These are phyloP conservation scores for Copsychus sechellarum DNA, from an alignment of 2,113 vertebrate genomes.

Conservation along the genomic window DNA sequence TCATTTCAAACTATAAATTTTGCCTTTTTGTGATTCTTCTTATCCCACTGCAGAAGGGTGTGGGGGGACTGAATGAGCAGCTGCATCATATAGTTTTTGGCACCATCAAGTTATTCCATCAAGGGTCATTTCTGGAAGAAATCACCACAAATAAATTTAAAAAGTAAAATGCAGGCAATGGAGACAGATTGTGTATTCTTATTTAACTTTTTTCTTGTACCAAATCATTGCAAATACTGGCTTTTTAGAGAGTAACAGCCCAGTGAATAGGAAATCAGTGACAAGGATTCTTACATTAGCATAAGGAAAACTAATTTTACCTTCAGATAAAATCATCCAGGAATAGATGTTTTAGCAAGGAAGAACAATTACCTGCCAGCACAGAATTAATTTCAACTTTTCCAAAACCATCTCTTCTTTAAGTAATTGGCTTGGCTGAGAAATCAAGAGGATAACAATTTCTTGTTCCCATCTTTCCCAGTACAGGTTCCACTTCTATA, in stretches of 20 bases:
- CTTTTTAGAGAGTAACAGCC: not conserved
- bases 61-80: accelerated
- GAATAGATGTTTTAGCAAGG: not conserved
- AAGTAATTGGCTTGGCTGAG: not conserved
- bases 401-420: not conserved
- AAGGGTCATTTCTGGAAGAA: not conserved
- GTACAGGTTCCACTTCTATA: not conserved
- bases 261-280: not conserved
- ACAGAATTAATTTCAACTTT: not conserved
- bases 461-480: not conserved
- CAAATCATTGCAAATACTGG: not conserved
- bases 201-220: not conserved
- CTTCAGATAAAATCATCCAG: not conserved
- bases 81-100: not conserved
- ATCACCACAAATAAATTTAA: not conserved
- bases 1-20: not conserved
- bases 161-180: not conserved
- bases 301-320: not conserved
- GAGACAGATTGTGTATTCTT: not conserved
- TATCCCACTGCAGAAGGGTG: not conserved
- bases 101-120: not conserved
- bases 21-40: not conserved
- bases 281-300: not conserved
- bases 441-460: not conserved
- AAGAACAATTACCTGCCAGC: not conserved